These are phyloP conservation scores for Sebastes kiyomatsui DNA, from an alignment of 2,797 vertebrate species.

Conservation along the genomic window DNA sequence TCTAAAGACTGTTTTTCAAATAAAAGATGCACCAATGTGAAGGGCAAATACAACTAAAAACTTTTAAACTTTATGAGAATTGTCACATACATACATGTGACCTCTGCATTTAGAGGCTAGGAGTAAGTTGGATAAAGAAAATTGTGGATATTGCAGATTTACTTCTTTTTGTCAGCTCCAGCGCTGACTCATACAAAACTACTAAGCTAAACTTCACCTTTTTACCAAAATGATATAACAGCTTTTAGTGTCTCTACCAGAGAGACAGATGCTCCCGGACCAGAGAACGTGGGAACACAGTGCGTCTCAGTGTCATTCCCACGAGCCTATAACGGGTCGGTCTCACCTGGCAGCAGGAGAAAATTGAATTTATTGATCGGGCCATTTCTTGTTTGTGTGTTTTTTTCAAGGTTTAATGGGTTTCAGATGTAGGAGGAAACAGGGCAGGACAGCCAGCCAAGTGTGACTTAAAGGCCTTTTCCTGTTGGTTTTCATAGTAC, in stretches of 20 bases:
- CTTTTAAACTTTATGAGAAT: no score
- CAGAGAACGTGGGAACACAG: not conserved
- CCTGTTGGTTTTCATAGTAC: not conserved
- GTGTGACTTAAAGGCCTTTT: slow-evolving; percentile 33
- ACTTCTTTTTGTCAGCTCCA: not conserved
- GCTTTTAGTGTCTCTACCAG: slow-evolving; percentile 1
- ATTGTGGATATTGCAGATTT: not conserved
- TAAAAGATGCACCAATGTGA: not conserved
- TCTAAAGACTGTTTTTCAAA: not conserved
- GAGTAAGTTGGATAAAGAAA: not conserved
- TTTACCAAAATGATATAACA: not conserved
- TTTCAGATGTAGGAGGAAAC: slow-evolving; percentile 46
- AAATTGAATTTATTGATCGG: slow-evolving; percentile 72
- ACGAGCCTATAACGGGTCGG: slow-evolving; percentile 19
- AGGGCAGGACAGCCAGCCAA: slow-evolving; percentile 34
- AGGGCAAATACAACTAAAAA: not conserved
- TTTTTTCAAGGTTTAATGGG: slow-evolving; percentile 38
- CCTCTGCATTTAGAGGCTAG: no score
- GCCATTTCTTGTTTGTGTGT: slow-evolving; percentile 44
- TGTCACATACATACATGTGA: no score
- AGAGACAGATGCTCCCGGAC: slow-evolving; percentile 15
- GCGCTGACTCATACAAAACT: not conserved
- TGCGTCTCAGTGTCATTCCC: slow-evolving; percentile 26
- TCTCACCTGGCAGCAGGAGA: slow-evolving; percentile 49
- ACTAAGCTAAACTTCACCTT: not conserved